Conservation (phyloP, 2,888 invertebrate species). For the Amiota minor region DNA sequence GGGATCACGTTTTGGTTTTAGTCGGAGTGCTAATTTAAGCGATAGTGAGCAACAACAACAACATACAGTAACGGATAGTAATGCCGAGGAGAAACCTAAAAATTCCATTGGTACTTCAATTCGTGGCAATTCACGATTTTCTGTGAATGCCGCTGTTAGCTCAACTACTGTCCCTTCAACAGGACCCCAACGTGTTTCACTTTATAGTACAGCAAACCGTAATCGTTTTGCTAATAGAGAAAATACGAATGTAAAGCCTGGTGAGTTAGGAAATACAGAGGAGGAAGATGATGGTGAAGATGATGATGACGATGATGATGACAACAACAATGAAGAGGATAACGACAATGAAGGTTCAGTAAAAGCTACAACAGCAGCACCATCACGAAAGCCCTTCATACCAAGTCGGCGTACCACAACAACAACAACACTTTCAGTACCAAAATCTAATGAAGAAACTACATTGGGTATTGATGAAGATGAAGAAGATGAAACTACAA, state of each 20-base stretch:
- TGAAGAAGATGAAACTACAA: conserved; percentile 14
- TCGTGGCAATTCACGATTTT: conserved; percentile 35
- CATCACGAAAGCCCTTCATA: conserved; percentile 49
- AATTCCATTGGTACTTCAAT: neutral
- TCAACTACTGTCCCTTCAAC: conserved; percentile 12
- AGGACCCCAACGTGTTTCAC: conserved; percentile 19
- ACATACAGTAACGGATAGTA: neutral
- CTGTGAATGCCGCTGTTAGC: neutral
- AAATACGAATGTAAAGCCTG: conserved; percentile 29
- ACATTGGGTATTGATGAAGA: conserved; percentile 16
- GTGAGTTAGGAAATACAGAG: conserved; percentile 29
- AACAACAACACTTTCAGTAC: neutral
- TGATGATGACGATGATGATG: conserved; percentile 23
- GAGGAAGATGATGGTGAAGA: conserved; percentile 31
- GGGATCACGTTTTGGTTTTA: conserved; percentile 40
- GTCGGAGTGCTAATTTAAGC: conserved; percentile 41
- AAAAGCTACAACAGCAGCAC: conserved; percentile 28
- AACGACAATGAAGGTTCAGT: neutral
- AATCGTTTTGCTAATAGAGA: conserved; percentile 37
- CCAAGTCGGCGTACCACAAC: conserved; percentile 43
- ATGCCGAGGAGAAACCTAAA: conserved; percentile 8
- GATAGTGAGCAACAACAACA: neutral
- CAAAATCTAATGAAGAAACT: conserved; percentile 24
- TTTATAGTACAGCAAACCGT: conserved; percentile 40
- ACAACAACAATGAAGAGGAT: conserved; percentile 16